Evolutionary conservation across 1,140 invertebrate species (phyloP), one percentile per base, ranked within the genome.

Genomic region (Euwallacea similis): DNA sequence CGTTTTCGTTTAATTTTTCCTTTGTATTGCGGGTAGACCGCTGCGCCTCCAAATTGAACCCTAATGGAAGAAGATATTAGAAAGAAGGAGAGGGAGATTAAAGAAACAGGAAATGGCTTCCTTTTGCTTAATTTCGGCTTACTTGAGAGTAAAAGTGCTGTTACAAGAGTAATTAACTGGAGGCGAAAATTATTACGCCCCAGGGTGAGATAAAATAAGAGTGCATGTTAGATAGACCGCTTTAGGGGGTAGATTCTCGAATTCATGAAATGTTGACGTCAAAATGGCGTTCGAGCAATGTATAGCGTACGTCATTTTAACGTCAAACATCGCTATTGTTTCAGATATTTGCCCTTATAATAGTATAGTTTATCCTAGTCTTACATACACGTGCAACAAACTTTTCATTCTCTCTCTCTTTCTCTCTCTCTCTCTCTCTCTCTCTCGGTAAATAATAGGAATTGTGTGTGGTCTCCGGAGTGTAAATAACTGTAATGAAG

Each of bases 51-150:
- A 58, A 58, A 58, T 58, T 58, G 55, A 15, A 41, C 15, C 55
- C 21, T 58, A 58, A 58, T 58, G 55, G 21, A 58, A 41, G 21
- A 58, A 41, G 55, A 58, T 58, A 16, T 58, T 58, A 21, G 55
- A 58, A 58, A 58, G 55, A 58, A 58, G 55, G 55, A 41, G 55
- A 41, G 50, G 15, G 21, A 58, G 55, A 58, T 58, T 58, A 58
- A 58, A 58, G 55, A 58, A 58, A 58, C 55, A 58, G 13, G 55
- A 58, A 58, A 58, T 33, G 55, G 16, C 55, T 58, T 58, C 55
- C 55, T 58, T 33, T 58, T 58, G 55, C 55, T 58, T 58, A 58
- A 58, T 58, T 58, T 58, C 55, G 55, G 55, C 55, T 58, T 21
- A 58, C 9, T 58, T 58, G 55, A 58, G 55, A 58, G 55, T 58